Evolutionary conservation across 2,888 invertebrate species (phyloP), one percentile per base, ranked within the genome.

Genomic region (Punctoribates punctum): DNA sequence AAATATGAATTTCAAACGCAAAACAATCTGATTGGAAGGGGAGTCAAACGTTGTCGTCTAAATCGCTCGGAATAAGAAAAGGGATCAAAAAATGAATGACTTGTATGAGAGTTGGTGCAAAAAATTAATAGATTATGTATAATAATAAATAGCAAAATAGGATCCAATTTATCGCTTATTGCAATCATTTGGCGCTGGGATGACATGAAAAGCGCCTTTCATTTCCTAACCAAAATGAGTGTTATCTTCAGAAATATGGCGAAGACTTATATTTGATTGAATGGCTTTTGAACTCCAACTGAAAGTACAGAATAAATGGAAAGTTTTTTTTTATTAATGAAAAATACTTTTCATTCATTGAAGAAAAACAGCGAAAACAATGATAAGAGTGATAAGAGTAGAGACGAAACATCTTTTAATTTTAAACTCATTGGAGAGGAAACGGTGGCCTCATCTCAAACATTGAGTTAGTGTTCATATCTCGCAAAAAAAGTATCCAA

Each of bases 201-300:
- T 57, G 57, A 57, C 15, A 57, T 57, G 57, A 57, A 57, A 34
- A 57, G 57, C 57, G 11, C 57, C 17, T 57, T 57, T 57, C 57
- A 57, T 57, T 54, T 6, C 57, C 4, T 23, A 57, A 23, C 3
- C n/a, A 20, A 25, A 25, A 25, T 23, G 13, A 1, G 34, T n/a
- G 60, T 60, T 60, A 60, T 60, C 60, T 60, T 34, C 4, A 34
- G 8, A 34, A 34, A 34, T 34, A 65, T 34, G 34, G n/a, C 11
- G n/a, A 34, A 20, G 9, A n/a, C 17, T 20, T 11, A 29, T 65
- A 65, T 65, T 29, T 65, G 65, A 65, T 65, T 65, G 65, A 65
- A 65, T n/a, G 65, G 65, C 65, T 65, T 65, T 29, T 34, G 34
- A 62, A 34, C 62, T 27, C 25, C 15, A 65, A 38, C n/a, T n/a